Percentiles rank a stretch among this genome's conserved stretches.
Conservation (phyloP, 2,888 invertebrate genomes). For the Epinotia ramella region DNA sequence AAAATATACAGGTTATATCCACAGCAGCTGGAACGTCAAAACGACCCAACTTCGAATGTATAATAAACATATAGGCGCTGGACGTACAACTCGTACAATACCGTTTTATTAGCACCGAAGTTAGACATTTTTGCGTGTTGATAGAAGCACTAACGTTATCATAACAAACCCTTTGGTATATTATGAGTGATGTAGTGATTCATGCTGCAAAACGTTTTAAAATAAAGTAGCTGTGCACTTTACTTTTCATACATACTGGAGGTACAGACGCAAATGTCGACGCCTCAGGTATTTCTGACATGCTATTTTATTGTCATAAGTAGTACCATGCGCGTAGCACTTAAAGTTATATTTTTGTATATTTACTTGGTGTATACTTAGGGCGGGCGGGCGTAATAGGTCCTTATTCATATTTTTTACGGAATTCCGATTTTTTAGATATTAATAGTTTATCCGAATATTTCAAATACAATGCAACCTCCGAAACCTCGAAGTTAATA, state of each 20-base stretch:
- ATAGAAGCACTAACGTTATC: slow-evolving; percentile 11
- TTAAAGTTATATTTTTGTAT: no score
- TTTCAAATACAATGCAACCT: no score
- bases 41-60: slow-evolving; percentile 6
- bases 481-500: no score
- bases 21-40: slow-evolving; percentile 23
- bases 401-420: no score
- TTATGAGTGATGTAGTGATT: slow-evolving; percentile 2
- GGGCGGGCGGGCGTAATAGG: no score
- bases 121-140: slow-evolving; percentile 5
- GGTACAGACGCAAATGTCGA: neutral
- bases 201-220: slow-evolving; percentile 1
- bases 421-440: no score
- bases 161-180: slow-evolving; percentile 17
- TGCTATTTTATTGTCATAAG: neutral
- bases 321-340: no score
- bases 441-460: no score
- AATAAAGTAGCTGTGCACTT: slow-evolving; percentile 18
- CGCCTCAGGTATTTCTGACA: neutral
- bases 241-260: neutral
- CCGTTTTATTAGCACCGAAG: slow-evolving; percentile 22
- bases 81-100: slow-evolving; percentile 3
- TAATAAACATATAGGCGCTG: neutral
- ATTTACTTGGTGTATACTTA: no score
- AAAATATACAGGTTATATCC: slow-evolving; percentile 30